phyloP scores from a whole-genome alignment of 1,140 invertebrate genomes.

The Ceratina japonica region DNA sequence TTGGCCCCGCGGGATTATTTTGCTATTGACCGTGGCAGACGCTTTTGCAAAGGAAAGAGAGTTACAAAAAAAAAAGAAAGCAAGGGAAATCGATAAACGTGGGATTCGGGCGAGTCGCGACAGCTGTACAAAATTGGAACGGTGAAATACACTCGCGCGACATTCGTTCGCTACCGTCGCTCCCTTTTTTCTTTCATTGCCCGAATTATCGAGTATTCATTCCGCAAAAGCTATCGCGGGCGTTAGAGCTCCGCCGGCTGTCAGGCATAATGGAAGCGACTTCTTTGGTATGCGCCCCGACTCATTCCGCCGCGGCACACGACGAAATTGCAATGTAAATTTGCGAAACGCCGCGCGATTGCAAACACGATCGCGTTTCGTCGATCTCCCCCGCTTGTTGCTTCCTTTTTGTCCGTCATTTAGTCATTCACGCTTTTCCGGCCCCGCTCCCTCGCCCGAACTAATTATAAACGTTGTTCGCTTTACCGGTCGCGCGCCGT shows the following conservation, averaged over 20 bases:
- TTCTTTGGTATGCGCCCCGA: not conserved
- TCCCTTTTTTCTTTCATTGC: not conserved
- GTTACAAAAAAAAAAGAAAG: not conserved
- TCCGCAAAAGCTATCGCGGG: not conserved
- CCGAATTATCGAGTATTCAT: slow-evolving; percentile 15
- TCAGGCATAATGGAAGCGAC: not conserved
- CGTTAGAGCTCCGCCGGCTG: not conserved
- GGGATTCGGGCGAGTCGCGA: not conserved
- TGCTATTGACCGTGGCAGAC: not conserved
- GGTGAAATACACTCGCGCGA: not conserved
- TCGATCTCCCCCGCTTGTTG: not conserved
- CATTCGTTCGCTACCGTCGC: not conserved
- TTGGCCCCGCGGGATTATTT: not conserved
- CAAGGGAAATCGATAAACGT: not conserved
- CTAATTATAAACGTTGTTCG: too few species aligned
- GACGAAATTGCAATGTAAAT: not conserved
- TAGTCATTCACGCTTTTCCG: not conserved
- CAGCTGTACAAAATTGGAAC: not conserved
- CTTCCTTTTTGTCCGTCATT: not conserved
- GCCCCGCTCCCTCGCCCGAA: too few species aligned
- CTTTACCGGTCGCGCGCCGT: too few species aligned
- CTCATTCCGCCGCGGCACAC: not conserved
- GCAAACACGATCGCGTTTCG: not conserved
- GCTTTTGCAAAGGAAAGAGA: not conserved
- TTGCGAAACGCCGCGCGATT: not conserved